Evolutionary conservation across 2,113 vertebrate genomes (phyloP).

Genomic region (Geococcyx californianus): DNA sequence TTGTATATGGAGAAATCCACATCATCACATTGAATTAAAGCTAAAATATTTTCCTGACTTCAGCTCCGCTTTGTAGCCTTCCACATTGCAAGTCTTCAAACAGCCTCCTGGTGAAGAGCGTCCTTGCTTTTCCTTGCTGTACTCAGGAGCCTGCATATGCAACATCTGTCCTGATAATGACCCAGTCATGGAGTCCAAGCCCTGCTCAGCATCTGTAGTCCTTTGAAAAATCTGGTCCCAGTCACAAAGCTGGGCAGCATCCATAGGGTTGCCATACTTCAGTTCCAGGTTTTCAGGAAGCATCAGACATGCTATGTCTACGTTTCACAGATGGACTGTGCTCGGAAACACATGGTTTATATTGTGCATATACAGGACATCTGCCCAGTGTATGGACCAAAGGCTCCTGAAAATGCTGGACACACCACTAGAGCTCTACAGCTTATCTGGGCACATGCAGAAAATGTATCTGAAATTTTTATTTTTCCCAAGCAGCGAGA

Average conservation of each 20-base stretch:
- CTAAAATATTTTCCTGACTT: background rate
- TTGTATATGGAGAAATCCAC: background rate
- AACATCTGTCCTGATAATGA: conserved; percentile 14
- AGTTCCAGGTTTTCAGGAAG: conserved; percentile 34
- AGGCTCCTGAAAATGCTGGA: conserved; percentile 4
- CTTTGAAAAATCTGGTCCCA: conserved; percentile 8
- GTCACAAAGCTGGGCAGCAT: background rate
- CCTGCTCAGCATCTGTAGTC: background rate
- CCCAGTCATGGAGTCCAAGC: background rate
- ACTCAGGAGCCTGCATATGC: background rate
- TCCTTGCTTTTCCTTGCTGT: background rate
- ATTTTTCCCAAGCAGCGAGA: background rate
- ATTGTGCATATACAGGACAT: conserved; percentile 27
- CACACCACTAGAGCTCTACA: background rate
- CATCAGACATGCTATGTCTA: background rate
- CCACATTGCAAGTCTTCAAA: background rate
- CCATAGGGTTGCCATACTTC: conserved; percentile 16
- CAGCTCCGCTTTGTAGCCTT: background rate
- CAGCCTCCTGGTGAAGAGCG: background rate
- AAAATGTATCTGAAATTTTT: background rate
- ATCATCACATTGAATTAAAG: background rate
- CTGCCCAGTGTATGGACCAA: background rate
- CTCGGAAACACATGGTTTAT: conserved; percentile 33
- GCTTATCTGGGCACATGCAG: background rate
- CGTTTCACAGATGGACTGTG: background rate